These are phyloP conservation scores for Holocentrus rufus DNA, from an alignment of 2,797 vertebrate species.

Conservation along the genomic window DNA sequence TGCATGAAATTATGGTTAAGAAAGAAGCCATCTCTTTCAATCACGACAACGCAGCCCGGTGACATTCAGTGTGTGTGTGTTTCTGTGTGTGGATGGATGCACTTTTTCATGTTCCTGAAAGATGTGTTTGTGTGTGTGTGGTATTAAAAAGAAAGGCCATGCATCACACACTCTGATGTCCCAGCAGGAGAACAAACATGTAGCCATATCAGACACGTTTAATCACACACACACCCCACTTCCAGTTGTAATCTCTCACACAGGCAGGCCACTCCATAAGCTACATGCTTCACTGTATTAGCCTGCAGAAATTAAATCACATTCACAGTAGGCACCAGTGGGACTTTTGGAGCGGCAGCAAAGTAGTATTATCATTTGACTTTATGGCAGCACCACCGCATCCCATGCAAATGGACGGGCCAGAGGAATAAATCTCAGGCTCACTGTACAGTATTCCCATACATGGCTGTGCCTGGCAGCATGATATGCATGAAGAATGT, in stretches of 20 bases:
- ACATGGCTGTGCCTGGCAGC: slow-evolving; percentile 16
- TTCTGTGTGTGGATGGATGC: slow-evolving; percentile 20
- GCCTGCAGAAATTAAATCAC: slow-evolving; percentile 53
- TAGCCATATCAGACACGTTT: slow-evolving; percentile 28
- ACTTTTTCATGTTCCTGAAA: not conserved
- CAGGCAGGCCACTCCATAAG: slow-evolving; percentile 47
- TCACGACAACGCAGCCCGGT: slow-evolving; percentile 40
- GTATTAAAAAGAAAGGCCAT: slow-evolving; percentile 42
- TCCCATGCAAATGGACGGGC: slow-evolving; percentile 62
- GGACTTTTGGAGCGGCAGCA: slow-evolving; percentile 37
- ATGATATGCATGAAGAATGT: slow-evolving; percentile 30
- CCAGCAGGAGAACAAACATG: slow-evolving; percentile 16
- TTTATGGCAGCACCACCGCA: slow-evolving; percentile 38
- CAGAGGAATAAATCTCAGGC: slow-evolving; percentile 57
- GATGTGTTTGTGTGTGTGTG: slow-evolving; percentile 34
- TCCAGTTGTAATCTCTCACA: slow-evolving; percentile 52
- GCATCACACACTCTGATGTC: slow-evolving; percentile 35
- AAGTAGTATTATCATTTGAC: slow-evolving; percentile 56
- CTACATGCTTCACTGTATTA: slow-evolving; percentile 42
- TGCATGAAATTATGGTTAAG: slow-evolving; percentile 72
- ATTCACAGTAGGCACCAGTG: slow-evolving; percentile 32
- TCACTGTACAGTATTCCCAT: slow-evolving; percentile 28
- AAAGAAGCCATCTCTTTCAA: slow-evolving; percentile 56
- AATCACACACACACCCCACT: slow-evolving; percentile 40
- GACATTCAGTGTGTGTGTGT: slow-evolving; percentile 22